phyloP scores from a whole-genome alignment of 2,113 vertebrate genomes.

The cattle (Bos taurus) region ARS-UCD2.0 NC_037328.1:100014001-100014500 shows the following conservation, averaged over 20 bases:
- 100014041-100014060: not conserved
- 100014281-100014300: not conserved
- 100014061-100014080: not conserved
- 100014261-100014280: not conserved
- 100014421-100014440: not conserved
- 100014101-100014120: not conserved
- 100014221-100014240: not conserved
- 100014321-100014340: not conserved
- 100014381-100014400: not conserved
- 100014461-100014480: not conserved
- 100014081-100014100: not conserved
- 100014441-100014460: not conserved
- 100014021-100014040: not conserved
- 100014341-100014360: not conserved
- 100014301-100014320: not conserved
- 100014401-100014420: not conserved
- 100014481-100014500: not conserved
- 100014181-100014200: not conserved
- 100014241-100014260: not conserved
- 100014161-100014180: not conserved
- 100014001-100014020: not conserved
- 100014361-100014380: not conserved
- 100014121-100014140: not conserved
- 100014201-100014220: not conserved
- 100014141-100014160: not conserved